Conservation (phyloP, 2,113 vertebrate genomes). For the Tapirus terrestris region DNA sequence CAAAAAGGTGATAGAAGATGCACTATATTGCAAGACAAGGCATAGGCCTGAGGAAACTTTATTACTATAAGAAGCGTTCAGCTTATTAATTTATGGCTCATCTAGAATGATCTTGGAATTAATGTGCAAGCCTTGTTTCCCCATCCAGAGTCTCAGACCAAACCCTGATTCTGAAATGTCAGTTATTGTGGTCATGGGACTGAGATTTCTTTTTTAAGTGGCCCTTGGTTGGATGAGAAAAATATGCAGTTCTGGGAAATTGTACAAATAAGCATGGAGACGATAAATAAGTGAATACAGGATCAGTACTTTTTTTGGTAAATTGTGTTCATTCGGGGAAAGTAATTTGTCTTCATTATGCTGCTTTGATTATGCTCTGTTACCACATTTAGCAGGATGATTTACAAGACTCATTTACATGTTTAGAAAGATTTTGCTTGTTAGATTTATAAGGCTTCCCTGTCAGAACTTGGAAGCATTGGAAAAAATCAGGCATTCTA, state of each 20-base stretch:
- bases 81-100: background rate
- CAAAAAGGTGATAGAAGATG: background rate
- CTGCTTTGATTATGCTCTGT: background rate
- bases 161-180: slow-evolving; percentile 23
- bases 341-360: background rate
- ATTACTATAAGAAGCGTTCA: background rate
- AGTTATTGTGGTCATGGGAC: background rate
- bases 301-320: background rate
- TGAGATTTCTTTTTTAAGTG: background rate
- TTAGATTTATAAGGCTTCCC: background rate
- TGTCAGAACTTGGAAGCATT: background rate
- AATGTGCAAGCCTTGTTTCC: background rate
- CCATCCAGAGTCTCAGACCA: background rate
- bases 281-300: background rate
- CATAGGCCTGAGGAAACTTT: background rate
- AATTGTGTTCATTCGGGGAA: background rate
- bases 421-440: background rate
- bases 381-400: background rate
- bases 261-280: background rate
- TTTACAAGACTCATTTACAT: background rate
- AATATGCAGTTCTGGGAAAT: background rate
- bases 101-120: background rate
- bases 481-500: background rate
- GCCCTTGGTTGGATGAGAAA: background rate
- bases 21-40: background rate